Conservation (phyloP, 2,888 invertebrate species). For the Imbricaverruca yamaguchii region DNA sequence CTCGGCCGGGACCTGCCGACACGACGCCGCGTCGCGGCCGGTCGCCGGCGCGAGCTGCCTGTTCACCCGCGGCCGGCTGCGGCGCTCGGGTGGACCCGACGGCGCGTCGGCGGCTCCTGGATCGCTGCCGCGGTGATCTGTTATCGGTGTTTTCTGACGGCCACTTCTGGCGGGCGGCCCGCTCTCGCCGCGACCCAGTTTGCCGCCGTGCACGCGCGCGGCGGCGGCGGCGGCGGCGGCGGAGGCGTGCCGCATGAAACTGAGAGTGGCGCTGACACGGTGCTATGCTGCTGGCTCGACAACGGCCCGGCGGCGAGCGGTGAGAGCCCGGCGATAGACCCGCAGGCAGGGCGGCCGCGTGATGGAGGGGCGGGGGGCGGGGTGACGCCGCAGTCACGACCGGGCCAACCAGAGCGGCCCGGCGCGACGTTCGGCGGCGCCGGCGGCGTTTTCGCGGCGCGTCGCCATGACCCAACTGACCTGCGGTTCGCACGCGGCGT, state of each 20-base stretch:
- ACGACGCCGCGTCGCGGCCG: neutral
- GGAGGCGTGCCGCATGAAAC: neutral
- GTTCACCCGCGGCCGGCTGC: neutral
- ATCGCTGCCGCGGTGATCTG: neutral
- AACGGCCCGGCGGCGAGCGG: conserved; percentile 19
- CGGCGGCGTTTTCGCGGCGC: neutral
- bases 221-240: neutral
- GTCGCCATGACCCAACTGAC: neutral
- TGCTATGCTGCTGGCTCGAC: neutral
- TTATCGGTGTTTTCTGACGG: neutral
- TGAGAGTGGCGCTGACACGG: neutral
- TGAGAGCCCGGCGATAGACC: neutral
- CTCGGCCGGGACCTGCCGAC: no score
- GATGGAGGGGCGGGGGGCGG: no score
- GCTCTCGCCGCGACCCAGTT: neutral
- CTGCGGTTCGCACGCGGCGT: neutral
- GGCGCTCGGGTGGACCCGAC: neutral
- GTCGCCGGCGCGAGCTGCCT: neutral
- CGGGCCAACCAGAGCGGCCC: no score
- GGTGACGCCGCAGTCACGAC: no score
- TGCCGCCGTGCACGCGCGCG: no score
- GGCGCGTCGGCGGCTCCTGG: neutral
- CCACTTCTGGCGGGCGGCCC: neutral
- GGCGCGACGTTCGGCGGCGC: no score
- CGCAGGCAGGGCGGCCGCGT: neutral